These are phyloP conservation scores for Amphiprion percula DNA, from an alignment of 2,113 vertebrate species.

Conservation along the genomic window DNA sequence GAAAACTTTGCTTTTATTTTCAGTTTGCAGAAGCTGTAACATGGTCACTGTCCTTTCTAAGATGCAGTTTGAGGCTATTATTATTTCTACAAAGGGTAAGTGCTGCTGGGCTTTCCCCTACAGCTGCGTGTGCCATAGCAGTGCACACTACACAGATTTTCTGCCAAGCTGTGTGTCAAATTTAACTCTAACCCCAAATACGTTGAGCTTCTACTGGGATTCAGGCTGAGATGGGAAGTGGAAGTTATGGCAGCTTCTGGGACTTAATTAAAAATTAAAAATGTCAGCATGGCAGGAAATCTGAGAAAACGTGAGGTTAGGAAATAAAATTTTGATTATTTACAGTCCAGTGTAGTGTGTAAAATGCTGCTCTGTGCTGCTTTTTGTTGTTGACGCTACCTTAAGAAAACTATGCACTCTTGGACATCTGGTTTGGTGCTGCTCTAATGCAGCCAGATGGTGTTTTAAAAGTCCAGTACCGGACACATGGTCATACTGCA, in stretches of 20 bases:
- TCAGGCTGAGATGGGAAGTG: neutral
- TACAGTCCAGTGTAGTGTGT: too few species aligned
- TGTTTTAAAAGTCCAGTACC: too few species aligned
- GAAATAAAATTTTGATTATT: too few species aligned
- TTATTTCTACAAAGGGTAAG: neutral
- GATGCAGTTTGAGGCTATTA: neutral
- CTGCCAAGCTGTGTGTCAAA: neutral
- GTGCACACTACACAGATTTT: neutral
- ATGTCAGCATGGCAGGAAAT: neutral
- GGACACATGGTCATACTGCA: too few species aligned
- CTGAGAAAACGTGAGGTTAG: too few species aligned
- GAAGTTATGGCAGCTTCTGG: neutral
- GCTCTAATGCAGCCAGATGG: too few species aligned
- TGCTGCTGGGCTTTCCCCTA: neutral
- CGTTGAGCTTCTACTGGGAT: neutral
- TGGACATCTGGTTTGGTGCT: too few species aligned
- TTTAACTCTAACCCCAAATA: constrained; percentile 18
- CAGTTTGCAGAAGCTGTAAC: neutral
- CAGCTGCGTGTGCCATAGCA: neutral
- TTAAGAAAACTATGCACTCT: too few species aligned
- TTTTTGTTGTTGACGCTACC: too few species aligned
- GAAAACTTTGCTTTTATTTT: neutral
- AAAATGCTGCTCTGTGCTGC: too few species aligned
- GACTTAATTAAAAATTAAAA: neutral
- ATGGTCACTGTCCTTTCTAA: neutral